phyloP scores from a whole-genome alignment of 2,888 invertebrate species.

The Brachyopa scutellaris region DNA sequence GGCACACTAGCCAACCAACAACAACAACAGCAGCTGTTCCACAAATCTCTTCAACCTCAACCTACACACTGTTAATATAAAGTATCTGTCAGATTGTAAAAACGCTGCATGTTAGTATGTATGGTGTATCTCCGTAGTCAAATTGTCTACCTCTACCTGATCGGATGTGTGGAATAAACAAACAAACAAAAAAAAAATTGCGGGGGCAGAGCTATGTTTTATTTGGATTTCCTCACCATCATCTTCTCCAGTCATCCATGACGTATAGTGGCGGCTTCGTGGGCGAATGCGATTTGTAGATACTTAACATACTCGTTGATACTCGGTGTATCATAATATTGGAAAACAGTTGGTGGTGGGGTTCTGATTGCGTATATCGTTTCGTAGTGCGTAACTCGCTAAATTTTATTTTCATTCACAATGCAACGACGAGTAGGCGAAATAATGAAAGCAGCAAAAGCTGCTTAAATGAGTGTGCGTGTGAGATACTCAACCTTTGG shows the following conservation, averaged over 20 bases:
- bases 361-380: slow-evolving; percentile 21
- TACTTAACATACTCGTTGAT: too few relatives aligned
- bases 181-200: slow-evolving; percentile 12
- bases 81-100: slow-evolving; percentile 38
- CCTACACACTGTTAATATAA: slow-evolving; percentile 29
- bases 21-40: slow-evolving; percentile 25
- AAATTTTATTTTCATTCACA: slow-evolving; percentile 60
- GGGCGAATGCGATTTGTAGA: slow-evolving; percentile 24
- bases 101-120: background rate
- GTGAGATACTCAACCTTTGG: slow-evolving; percentile 1
- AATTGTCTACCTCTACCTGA: slow-evolving; percentile 68
- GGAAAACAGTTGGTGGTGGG: slow-evolving; percentile 20
- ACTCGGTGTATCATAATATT: background rate
- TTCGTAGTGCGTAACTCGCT: slow-evolving; percentile 42
- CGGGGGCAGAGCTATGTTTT: slow-evolving; percentile 39
- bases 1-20: too few relatives aligned
- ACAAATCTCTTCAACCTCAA: slow-evolving; percentile 1
- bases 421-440: slow-evolving; percentile 38
- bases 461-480: slow-evolving; percentile 14
- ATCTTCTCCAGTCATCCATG: slow-evolving; percentile 60
- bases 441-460: slow-evolving; percentile 31
- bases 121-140: slow-evolving; percentile 32
- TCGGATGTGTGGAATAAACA: slow-evolving; percentile 45
- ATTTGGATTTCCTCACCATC: slow-evolving; percentile 36
- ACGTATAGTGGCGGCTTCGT: slow-evolving; percentile 38